A percentile compares a stretch with the other conserved stretches of the same genome.
Evolutionary conservation across 2,797 vertebrate genomes (phyloP).

Genomic region (Urophycis tenuis): DNA sequence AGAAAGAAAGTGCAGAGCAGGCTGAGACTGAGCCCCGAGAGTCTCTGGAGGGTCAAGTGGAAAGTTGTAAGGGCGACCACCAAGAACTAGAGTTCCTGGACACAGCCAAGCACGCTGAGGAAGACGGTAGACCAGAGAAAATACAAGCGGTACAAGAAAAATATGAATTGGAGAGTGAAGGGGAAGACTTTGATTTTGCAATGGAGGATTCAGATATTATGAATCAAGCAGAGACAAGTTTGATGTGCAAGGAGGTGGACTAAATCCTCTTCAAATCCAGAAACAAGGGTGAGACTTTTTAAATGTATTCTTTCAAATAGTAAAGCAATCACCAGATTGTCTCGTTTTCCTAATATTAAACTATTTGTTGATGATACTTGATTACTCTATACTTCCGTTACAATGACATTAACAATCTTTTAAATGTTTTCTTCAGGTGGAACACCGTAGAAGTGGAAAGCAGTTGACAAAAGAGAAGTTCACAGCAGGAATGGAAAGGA

Average conservation of each 20-base stretch:
- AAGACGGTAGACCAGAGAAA: conserved; percentile 21
- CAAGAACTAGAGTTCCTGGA: conserved; percentile 16
- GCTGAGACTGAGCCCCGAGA: conserved; percentile 19
- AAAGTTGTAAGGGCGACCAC: conserved; percentile 10
- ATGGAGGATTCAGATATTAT: conserved; percentile 36
- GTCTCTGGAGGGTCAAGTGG: conserved; percentile 6
- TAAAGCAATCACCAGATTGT: background rate
- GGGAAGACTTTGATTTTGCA: conserved; percentile 53
- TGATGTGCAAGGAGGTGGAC: conserved; percentile 26
- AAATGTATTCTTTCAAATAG: background rate
- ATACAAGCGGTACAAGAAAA: conserved; percentile 13
- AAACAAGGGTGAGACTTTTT: conserved; percentile 13
- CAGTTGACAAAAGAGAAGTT: background rate
- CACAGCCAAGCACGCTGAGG: background rate
- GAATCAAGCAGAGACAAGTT: background rate
- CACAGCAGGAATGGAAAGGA: background rate
- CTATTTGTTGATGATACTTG: background rate
- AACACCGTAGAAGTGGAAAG: background rate
- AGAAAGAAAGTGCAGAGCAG: conserved; percentile 14
- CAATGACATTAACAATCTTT: background rate
- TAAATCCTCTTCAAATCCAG: background rate
- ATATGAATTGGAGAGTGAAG: conserved; percentile 42
- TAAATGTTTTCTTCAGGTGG: background rate
- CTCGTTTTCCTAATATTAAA: background rate
- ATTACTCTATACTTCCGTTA: background rate